phyloP scores from a whole-genome alignment of 2,888 invertebrate genomes.

The Drosophila sordidula region DNA sequence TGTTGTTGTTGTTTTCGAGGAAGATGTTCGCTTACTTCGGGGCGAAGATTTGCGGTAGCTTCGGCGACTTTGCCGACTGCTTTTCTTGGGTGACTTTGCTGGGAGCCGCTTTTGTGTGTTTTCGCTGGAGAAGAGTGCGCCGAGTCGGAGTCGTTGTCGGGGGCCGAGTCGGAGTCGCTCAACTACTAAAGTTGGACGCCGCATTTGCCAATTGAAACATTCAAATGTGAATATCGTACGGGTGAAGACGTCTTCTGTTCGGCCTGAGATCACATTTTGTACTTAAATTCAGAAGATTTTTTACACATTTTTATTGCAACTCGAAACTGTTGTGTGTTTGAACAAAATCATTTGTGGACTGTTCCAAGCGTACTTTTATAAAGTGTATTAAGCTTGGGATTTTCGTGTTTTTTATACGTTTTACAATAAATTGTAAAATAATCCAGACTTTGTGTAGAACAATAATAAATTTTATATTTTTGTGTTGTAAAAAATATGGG shows the following conservation, averaged over 20 bases:
- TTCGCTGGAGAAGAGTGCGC: constrained; percentile 55
- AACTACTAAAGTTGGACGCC: constrained; percentile 84
- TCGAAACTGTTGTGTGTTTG: constrained; percentile 24
- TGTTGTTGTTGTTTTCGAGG: constrained; percentile 61
- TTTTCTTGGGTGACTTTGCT: constrained; percentile 51
- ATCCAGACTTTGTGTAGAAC: constrained; percentile 13
- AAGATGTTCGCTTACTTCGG: constrained; percentile 59
- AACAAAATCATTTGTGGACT: constrained; percentile 20
- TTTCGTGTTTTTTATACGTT: constrained; percentile 16
- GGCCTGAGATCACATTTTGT: constrained; percentile 66
- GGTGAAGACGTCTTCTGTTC: constrained; percentile 84
- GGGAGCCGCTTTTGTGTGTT: constrained; percentile 51
- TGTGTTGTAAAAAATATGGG: not conserved
- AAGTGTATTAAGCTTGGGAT: constrained; percentile 19
- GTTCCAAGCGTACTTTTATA: constrained; percentile 16
- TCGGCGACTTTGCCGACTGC: constrained; percentile 50
- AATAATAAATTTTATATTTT: not conserved
- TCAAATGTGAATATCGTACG: constrained; percentile 85
- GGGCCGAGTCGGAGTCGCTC: constrained; percentile 58
- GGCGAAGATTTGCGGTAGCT: constrained; percentile 58
- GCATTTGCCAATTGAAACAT: constrained; percentile 84
- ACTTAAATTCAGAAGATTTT: constrained; percentile 26
- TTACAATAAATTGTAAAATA: not conserved
- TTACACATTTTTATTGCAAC: constrained; percentile 14
- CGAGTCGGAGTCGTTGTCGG: constrained; percentile 51